Conservation (phyloP, 2,888 invertebrate species). For the Cantharis rustica region DNA sequence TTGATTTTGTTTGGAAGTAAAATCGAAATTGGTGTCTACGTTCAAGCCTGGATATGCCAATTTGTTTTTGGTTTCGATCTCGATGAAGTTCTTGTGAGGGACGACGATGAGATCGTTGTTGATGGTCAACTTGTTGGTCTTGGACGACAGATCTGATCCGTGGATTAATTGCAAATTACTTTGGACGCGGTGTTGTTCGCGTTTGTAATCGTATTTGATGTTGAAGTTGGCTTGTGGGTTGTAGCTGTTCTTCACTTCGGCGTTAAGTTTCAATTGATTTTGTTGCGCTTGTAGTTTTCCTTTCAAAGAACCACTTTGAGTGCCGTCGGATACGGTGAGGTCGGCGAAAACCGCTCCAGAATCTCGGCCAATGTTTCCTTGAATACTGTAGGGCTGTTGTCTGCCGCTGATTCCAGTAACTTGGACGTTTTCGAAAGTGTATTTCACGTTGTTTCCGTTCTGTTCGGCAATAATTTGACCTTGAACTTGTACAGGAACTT, state of each 20-base stretch:
- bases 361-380: conserved; percentile 59
- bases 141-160: conserved; percentile 64
- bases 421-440: conserved; percentile 64
- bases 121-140: conserved; percentile 61
- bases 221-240: conserved; percentile 67
- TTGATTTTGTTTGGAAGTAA: conserved; percentile 62
- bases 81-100: conserved; percentile 48
- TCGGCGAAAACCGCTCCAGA: conserved; percentile 57
- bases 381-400: conserved; percentile 56
- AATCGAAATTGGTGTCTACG: conserved; percentile 60
- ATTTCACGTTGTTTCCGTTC: conserved; percentile 57
- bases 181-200: conserved; percentile 33
- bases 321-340: conserved; percentile 58
- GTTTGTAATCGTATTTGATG: conserved; percentile 59
- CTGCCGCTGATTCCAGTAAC: conserved; percentile 52
- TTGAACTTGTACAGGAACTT: conserved; percentile 59
- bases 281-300: conserved; percentile 36
- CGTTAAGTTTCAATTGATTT: conserved; percentile 56
- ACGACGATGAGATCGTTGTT: conserved; percentile 33
- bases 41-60: conserved; percentile 62
- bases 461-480: conserved; percentile 58
- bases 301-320: conserved; percentile 56
- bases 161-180: conserved; percentile 59
- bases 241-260: conserved; percentile 62
- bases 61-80: conserved; percentile 60